These are phyloP conservation scores for Apocrypta bakeri DNA, from an alignment of 1,140 invertebrate species.

Conservation along the genomic window DNA sequence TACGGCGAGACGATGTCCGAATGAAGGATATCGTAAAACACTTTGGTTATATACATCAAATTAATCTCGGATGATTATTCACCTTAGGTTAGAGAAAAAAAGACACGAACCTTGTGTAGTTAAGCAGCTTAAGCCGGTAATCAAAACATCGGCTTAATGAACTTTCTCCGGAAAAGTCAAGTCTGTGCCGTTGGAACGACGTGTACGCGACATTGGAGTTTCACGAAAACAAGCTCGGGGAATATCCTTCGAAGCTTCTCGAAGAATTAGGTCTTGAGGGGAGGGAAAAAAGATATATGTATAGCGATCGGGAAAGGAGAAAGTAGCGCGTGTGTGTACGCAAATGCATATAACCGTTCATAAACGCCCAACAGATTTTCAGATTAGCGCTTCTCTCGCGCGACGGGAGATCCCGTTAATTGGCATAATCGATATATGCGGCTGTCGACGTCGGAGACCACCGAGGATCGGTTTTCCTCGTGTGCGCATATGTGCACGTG, in stretches of 20 bases:
- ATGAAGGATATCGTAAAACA: not conserved
- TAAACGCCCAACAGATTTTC: constrained; percentile 16
- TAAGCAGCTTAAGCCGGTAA: not conserved
- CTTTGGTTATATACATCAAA: not conserved
- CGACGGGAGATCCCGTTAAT: constrained; percentile 28
- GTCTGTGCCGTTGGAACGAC: too few relatives aligned
- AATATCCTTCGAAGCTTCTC: constrained; percentile 6
- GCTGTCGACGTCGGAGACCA: constrained; percentile 12
- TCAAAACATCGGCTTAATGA: not conserved
- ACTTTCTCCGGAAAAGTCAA: not conserved
- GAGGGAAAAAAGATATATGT: not conserved
- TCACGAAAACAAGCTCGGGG: too few relatives aligned
- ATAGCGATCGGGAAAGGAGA: constrained; percentile 6
- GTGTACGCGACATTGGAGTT: not conserved
- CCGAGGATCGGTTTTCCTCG: constrained; percentile 26
- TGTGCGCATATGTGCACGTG: not conserved
- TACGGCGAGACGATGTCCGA: too few relatives aligned
- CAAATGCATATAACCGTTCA: not conserved
- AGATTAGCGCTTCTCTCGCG: constrained; percentile 7
- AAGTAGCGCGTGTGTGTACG: not conserved
- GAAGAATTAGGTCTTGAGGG: not conserved
- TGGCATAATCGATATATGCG: constrained; percentile 23
- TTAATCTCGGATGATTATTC: too few relatives aligned
- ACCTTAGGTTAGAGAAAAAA: too few relatives aligned
- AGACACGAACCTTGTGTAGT: too few relatives aligned